Evolutionary conservation across 2,888 invertebrate genomes (phyloP).

Genomic region (Apodemia duryi): DNA sequence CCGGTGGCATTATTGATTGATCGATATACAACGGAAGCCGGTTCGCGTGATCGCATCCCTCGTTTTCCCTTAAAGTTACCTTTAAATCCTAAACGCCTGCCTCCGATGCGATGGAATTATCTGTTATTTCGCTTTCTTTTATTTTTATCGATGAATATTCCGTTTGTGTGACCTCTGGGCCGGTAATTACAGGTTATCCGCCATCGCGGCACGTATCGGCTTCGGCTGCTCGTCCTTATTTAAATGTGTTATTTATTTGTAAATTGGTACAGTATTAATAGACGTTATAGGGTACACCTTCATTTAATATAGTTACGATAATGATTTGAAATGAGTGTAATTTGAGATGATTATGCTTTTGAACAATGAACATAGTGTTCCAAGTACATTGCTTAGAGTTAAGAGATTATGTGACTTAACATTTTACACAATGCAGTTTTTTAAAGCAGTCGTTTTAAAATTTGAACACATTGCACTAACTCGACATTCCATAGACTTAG

Average conservation of each 20-base stretch:
- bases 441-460: not conserved
- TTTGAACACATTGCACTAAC: no score
- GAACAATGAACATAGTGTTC: constrained; percentile 6
- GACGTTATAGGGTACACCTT: constrained; percentile 63
- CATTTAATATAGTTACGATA: constrained; percentile 73
- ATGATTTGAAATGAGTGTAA: constrained; percentile 66
- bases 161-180: constrained; percentile 74
- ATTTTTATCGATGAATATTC: constrained; percentile 53
- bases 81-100: constrained; percentile 61
- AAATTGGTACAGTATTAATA: constrained; percentile 74
- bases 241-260: constrained; percentile 76
- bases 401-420: not conserved
- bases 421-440: not conserved
- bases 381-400: not conserved
- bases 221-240: constrained; percentile 55
- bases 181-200: constrained; percentile 67
- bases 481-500: no score
- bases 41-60: constrained; percentile 57
- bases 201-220: constrained; percentile 55
- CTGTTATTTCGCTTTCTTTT: constrained; percentile 73
- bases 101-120: constrained; percentile 66
- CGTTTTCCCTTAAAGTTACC: constrained; percentile 58
- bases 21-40: constrained; percentile 51
- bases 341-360: constrained; percentile 40
- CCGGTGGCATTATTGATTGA: constrained; percentile 49